Evolutionary conservation across 2,888 invertebrate species (phyloP).

Genomic region (Sisyra nigra): DNA sequence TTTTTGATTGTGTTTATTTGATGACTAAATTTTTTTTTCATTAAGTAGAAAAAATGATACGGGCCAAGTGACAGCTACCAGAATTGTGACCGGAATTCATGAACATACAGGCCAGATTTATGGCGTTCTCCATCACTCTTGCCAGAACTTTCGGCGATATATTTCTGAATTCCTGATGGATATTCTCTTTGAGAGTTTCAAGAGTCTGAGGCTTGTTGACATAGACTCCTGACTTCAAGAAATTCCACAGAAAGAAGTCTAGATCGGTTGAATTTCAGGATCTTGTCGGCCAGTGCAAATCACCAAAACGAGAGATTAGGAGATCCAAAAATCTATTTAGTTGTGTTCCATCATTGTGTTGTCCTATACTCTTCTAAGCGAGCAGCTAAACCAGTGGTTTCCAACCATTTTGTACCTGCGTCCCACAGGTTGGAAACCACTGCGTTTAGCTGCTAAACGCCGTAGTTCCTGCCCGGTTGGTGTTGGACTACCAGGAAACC

Average conservation of each 20-base stretch:
- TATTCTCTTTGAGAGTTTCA: conserved; percentile 8
- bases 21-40: conserved; percentile 9
- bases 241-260: conserved; percentile 11
- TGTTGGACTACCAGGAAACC: no score
- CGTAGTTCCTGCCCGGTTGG: no score
- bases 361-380: conserved; percentile 9
- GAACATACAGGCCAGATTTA: neutral
- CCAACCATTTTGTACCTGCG: no score
- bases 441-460: no score
- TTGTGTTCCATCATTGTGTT: conserved; percentile 11
- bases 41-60: conserved; percentile 10
- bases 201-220: conserved; percentile 9
- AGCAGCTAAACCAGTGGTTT: no score
- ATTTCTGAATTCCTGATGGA: conserved; percentile 11
- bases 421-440: no score
- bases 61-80: conserved; percentile 8
- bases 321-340: conserved; percentile 11
- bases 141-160: conserved; percentile 14
- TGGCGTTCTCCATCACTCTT: conserved; percentile 7
- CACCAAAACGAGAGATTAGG: conserved; percentile 10
- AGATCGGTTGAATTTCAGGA: conserved; percentile 12
- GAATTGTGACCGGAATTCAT: conserved; percentile 6
- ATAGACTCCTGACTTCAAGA: conserved; percentile 12
- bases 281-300: conserved; percentile 11
- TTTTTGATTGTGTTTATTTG: conserved; percentile 11